Evolutionary conservation across 2,113 vertebrate species (phyloP).

Genomic region (Scomber scombrus): DNA sequence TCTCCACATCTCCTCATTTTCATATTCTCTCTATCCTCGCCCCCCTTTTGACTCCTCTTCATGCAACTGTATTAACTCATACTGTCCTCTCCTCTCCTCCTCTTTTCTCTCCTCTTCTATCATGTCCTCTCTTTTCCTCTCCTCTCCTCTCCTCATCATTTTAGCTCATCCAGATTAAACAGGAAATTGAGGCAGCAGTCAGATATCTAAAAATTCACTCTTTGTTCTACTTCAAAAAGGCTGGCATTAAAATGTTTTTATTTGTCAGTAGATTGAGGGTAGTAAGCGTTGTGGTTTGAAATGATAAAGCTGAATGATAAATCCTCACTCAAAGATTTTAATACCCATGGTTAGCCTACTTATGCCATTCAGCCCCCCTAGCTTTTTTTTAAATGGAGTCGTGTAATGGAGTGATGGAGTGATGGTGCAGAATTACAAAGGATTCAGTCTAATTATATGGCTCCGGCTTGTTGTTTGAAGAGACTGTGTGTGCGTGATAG

Average conservation of each 20-base stretch:
- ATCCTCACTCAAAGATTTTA: slow-evolving; percentile 61
- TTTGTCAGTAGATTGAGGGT: slow-evolving; percentile 54
- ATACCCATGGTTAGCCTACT: slow-evolving; percentile 59
- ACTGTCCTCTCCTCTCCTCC: slow-evolving; percentile 25
- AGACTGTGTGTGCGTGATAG: background rate
- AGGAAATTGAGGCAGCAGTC: slow-evolving; percentile 36
- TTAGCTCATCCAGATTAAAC: slow-evolving; percentile 35
- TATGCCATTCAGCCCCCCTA: slow-evolving; percentile 52
- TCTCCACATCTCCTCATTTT: slow-evolving; percentile 41
- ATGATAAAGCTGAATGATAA: slow-evolving; percentile 57
- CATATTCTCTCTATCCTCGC: slow-evolving; percentile 2
- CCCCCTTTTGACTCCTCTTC: background rate
- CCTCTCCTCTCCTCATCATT: slow-evolving; percentile 6
- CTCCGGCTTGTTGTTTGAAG: slow-evolving; percentile 55
- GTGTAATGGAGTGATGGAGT: slow-evolving; percentile 50
- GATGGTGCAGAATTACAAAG: slow-evolving; percentile 62
- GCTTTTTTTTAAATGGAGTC: slow-evolving; percentile 48
- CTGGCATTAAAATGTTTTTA: slow-evolving; percentile 35
- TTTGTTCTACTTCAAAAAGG: slow-evolving; percentile 56
- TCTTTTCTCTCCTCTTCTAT: slow-evolving; percentile 4
- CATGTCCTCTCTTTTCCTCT: background rate
- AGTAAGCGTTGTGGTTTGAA: slow-evolving; percentile 39
- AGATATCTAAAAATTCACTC: slow-evolving; percentile 29
- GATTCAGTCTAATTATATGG: slow-evolving; percentile 65
- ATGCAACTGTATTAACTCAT: background rate